Base-by-base conservation (phyloP, 1,140 invertebrate genomes). In the Mya arenaria region DNA sequence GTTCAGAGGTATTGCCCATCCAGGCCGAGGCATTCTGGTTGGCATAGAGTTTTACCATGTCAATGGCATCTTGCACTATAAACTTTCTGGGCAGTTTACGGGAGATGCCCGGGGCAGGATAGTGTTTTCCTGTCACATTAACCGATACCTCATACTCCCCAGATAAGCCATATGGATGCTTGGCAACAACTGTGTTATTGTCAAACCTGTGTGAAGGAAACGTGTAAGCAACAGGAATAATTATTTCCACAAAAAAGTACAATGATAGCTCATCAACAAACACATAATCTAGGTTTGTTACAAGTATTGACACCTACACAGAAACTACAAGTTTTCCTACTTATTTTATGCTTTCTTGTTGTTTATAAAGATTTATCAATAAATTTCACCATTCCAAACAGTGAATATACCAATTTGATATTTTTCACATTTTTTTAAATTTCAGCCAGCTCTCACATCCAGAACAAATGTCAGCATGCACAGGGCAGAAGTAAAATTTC, bases 61-160 rank as follows among this genome's bases (percentile, higher is more conserved):
- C 63, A 28, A 79, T 79, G 17, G 65, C 25, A 36, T 66, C 60
- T 1, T 68, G 34, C 4, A 79, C 77, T 0, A 55, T 15, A 25
- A 79, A 60, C 44, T 39, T 56, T 32, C 63, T 32, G 19, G 39
- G 30, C 15, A 79, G 34, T 19, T 15, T 32, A 0, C 39, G 44
- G n/a, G 56, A 44, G 4, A 79, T 34, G 25, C 77, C 77, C 4
- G 77, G 77, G 2, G 41, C 25, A 0, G 77, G 77, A 23, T 79
- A 79, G 60, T 79, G 62, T 32, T 25, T 28, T 32, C 77, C 77
- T 19, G 65, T 60, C 4, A 79, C 65, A 34, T 56, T 68, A n/a
- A 68, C 44, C 15, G 65, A 68, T 13, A 79, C 77, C n/a, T n/a
- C n/a, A n/a, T 79, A 79, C 17, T 66, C 63, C 4, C 77, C 77